Percentiles rank a stretch among this genome's conserved stretches.
These are phyloP conservation scores for Orcinus orca DNA, from an alignment of 2,113 vertebrate genomes.

Conservation along the genomic window DNA sequence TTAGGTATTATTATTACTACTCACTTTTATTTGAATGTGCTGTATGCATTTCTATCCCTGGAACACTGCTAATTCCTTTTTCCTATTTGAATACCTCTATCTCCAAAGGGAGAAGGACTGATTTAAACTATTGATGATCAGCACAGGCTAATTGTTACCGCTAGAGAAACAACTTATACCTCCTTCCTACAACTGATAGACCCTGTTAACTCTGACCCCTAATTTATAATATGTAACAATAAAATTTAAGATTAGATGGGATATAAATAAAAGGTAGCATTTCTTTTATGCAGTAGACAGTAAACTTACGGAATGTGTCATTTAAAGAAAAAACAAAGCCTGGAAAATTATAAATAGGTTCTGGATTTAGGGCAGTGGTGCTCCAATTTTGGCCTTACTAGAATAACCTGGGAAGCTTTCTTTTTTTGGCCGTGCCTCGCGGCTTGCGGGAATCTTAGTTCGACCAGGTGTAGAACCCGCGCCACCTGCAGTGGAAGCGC, in stretches of 20 bases:
- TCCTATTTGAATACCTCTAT: conserved; percentile 13
- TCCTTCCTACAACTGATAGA: not conserved
- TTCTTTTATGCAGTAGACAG: not conserved
- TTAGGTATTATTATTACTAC: not conserved
- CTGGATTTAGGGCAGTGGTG: not conserved
- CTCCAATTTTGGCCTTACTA: not conserved
- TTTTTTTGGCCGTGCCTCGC: not conserved
- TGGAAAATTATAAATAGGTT: conserved; percentile 3
- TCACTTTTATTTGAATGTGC: not conserved
- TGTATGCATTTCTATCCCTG: not conserved
- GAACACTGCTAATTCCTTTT: not conserved
- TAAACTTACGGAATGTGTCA: not conserved
- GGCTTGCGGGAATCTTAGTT: not conserved
- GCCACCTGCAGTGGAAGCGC: not conserved
- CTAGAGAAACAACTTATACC: not conserved
- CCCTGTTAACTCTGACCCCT: not conserved
- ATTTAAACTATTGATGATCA: not conserved
- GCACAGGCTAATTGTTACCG: not conserved
- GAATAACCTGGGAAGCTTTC: not conserved
- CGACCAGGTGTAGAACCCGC: not conserved
- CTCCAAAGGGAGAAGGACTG: not conserved
- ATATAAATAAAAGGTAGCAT: not conserved
- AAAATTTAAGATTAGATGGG: conserved; percentile 28
- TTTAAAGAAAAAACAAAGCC: not conserved
- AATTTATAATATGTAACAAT: conserved; percentile 1